These are phyloP conservation scores for Nephrocerus scutellatus DNA, from an alignment of 2,888 invertebrate genomes.

Conservation along the genomic window DNA sequence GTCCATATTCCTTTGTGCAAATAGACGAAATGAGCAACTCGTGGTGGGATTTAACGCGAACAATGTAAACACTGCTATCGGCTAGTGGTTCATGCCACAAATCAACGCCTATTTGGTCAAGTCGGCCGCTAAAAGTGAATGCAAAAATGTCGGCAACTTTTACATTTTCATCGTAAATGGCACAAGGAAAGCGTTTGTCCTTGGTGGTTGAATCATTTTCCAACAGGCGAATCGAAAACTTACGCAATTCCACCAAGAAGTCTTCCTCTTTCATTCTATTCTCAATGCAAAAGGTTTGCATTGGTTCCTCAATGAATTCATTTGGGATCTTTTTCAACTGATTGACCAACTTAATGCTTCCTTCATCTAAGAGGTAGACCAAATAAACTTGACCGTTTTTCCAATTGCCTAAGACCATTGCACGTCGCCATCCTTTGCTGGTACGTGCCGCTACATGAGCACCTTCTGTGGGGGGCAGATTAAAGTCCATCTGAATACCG, in stretches of 20 bases:
- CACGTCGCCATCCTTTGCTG: constrained; percentile 24
- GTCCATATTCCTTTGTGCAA: constrained; percentile 18
- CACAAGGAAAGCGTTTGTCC: constrained; percentile 13
- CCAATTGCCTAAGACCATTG: constrained; percentile 22
- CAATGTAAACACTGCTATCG: constrained; percentile 22
- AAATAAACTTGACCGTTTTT: constrained; percentile 19
- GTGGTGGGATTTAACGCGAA: constrained; percentile 20
- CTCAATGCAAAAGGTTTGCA: constrained; percentile 23
- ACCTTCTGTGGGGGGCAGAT: constrained; percentile 18
- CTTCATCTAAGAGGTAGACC: constrained; percentile 27
- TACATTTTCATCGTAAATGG: constrained; percentile 11
- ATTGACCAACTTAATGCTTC: constrained; percentile 21
- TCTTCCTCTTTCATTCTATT: constrained; percentile 3
- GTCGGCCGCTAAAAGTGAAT: constrained; percentile 21
- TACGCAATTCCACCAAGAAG: constrained; percentile 17
- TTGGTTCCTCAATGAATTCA: constrained; percentile 18
- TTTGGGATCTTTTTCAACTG: constrained; percentile 24
- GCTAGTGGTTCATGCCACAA: constrained; percentile 23
- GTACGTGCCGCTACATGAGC: constrained; percentile 24
- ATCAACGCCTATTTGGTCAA: constrained; percentile 18
- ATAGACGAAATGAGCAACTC: constrained; percentile 25
- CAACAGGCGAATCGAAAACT: constrained; percentile 15
- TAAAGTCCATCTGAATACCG: constrained; percentile 10
- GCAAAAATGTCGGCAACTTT: constrained; percentile 23
- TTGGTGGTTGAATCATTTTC: constrained; percentile 5